Evolutionary conservation across 37 sponge, comb jelly and placozoan species (phyloP).

Genomic region (Crambe crambe): DNA sequence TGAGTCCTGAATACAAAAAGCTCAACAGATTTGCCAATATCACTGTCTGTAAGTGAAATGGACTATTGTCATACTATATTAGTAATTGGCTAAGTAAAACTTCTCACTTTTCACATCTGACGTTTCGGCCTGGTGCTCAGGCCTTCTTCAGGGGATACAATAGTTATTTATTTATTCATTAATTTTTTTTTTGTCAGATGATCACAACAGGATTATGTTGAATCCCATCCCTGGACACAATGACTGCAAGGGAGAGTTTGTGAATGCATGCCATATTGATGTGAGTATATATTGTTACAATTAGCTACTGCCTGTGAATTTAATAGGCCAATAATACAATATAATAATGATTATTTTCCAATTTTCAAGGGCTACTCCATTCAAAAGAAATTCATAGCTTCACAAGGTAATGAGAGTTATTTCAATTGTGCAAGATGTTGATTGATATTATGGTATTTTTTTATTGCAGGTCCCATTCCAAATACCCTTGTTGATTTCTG

Average conservation of each 20-base stretch:
- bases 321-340: no score
- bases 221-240: conserved; percentile 18
- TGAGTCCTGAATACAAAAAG: neutral
- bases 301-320: no score
- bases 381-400: conserved; percentile 28
- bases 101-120: neutral
- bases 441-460: no score
- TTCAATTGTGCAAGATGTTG: neutral
- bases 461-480: conserved; percentile 51
- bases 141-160: no score
- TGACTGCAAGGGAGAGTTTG: no score
- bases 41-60: neutral
- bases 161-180: no score
- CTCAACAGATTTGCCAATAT: neutral
- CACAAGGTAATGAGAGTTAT: conserved; percentile 30
- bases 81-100: neutral
- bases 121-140: no score
- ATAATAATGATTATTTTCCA: no score
- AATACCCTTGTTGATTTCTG: conserved; percentile 73
- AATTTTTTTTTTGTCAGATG: conserved; percentile 19
- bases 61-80: neutral
- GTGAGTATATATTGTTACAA: no score
- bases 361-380: conserved; percentile 39
- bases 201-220: conserved; percentile 25
- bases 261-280: conserved; percentile 54